These are phyloP conservation scores for Passer montanus DNA, from an alignment of 2,113 vertebrate genomes.

Conservation along the genomic window DNA sequence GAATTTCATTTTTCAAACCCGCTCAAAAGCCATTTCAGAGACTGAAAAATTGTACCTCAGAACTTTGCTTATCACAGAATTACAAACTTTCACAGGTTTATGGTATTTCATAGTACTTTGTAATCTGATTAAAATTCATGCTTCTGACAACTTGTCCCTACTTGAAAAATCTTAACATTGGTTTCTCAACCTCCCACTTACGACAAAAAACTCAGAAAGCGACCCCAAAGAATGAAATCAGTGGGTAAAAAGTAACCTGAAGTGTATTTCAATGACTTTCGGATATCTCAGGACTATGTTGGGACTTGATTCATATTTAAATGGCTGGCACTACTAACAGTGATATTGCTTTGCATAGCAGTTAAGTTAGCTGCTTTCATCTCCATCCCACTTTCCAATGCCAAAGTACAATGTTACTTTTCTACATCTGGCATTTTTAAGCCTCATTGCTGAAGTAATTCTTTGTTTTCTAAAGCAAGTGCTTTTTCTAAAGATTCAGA, in stretches of 20 bases:
- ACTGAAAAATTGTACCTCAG: not conserved
- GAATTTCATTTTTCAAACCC: not conserved
- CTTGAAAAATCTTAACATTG: not conserved
- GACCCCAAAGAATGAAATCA: not conserved
- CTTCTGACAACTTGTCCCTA: not conserved
- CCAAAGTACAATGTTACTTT: not conserved
- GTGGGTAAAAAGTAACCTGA: not conserved
- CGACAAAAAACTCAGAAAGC: not conserved
- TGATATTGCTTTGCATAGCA: not conserved
- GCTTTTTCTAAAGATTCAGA: constrained; percentile 4
- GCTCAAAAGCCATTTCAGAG: not conserved
- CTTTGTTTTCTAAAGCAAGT: not conserved
- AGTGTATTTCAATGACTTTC: not conserved
- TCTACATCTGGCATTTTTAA: not conserved
- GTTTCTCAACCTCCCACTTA: not conserved
- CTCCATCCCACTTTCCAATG: not conserved
- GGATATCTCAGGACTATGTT: not conserved
- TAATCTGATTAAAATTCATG: constrained; percentile 13
- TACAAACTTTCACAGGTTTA: not conserved
- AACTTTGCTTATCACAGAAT: not conserved
- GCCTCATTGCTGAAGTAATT: not conserved
- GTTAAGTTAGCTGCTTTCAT: not conserved
- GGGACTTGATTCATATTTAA: not conserved
- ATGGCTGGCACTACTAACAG: not conserved
- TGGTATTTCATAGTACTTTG: not conserved